Evolutionary conservation across 2,113 vertebrate genomes (phyloP).

Genomic region (Peromyscus maniculatus): DNA sequence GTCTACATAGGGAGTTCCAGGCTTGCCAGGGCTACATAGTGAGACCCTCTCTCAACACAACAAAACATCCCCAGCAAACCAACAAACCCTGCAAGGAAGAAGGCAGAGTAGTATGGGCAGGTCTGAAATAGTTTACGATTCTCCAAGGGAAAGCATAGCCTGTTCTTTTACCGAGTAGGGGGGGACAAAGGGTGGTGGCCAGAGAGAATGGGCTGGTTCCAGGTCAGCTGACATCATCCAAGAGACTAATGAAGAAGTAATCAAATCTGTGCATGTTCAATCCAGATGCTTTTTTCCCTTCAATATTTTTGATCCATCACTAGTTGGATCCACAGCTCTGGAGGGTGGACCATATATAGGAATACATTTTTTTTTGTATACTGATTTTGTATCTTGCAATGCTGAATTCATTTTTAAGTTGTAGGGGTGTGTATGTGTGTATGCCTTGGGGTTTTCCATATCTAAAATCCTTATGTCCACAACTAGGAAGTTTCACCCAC

Average conservation of each 20-base stretch:
- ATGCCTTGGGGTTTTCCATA: not conserved
- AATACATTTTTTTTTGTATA: conserved; percentile 1
- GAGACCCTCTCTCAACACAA: not conserved
- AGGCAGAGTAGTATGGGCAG: not conserved
- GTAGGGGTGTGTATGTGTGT: no score
- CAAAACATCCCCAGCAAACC: not conserved
- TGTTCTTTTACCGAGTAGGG: not conserved
- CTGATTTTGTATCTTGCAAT: not conserved
- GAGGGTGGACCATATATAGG: not conserved
- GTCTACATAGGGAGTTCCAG: not conserved
- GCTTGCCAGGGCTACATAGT: not conserved
- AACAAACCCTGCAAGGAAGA: not conserved
- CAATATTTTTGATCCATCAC: not conserved
- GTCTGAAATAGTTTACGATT: not conserved
- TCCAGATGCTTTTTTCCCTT: not conserved
- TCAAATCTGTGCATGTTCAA: not conserved
- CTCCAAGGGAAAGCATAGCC: not conserved
- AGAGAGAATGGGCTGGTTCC: not conserved
- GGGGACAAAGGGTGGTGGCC: not conserved
- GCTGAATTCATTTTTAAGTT: not conserved
- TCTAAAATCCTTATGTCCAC: not conserved
- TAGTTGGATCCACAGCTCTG: not conserved
- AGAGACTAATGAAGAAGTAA: not conserved
- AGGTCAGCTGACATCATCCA: not conserved
- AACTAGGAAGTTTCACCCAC: not conserved